Conservation (phyloP, 2,888 invertebrate genomes). For the Andrena flavipes region DNA sequence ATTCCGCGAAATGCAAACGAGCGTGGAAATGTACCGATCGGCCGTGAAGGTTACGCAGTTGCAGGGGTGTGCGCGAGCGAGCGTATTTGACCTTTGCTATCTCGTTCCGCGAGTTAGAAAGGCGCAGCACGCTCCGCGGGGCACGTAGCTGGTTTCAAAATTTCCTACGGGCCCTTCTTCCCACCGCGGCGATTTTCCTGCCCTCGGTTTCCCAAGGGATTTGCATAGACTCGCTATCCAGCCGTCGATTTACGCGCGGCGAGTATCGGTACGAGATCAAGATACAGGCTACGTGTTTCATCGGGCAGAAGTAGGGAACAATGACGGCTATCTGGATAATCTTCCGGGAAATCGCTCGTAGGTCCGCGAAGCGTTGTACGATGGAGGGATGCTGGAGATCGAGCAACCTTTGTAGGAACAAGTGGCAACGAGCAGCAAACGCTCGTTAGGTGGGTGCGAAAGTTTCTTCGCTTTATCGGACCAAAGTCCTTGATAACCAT, state of each 20-base stretch:
- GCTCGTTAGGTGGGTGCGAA: too few species aligned
- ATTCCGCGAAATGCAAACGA: slow-evolving; percentile 19
- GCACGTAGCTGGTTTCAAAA: slow-evolving; percentile 44
- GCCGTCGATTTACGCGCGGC: slow-evolving; percentile 10
- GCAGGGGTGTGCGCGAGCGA: slow-evolving; percentile 66
- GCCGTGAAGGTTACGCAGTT: slow-evolving; percentile 67
- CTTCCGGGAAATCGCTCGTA: slow-evolving; percentile 21
- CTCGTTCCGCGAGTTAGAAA: slow-evolving; percentile 62
- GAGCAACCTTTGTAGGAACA: background rate
- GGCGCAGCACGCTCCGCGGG: slow-evolving; percentile 39
- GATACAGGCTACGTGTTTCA: slow-evolving; percentile 9
- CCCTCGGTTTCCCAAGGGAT: slow-evolving; percentile 23
- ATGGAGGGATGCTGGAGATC: slow-evolving; percentile 1
- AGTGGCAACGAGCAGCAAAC: too few species aligned
- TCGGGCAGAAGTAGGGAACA: slow-evolving; percentile 4
- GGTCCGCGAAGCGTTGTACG: slow-evolving; percentile 14
- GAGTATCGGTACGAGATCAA: slow-evolving; percentile 7
- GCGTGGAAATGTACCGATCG: slow-evolving; percentile 60
- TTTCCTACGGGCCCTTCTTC: slow-evolving; percentile 37
- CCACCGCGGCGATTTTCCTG: slow-evolving; percentile 8
- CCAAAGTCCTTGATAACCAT: too few species aligned
- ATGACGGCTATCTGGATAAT: slow-evolving; percentile 19
- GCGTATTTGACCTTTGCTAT: slow-evolving; percentile 77
- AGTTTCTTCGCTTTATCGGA: too few species aligned
- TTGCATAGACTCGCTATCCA: slow-evolving; percentile 29